Evolutionary conservation across 2,888 invertebrate species (phyloP), one percentile per base, ranked within the genome.

Genomic region (Herminia tarsipennalis): DNA sequence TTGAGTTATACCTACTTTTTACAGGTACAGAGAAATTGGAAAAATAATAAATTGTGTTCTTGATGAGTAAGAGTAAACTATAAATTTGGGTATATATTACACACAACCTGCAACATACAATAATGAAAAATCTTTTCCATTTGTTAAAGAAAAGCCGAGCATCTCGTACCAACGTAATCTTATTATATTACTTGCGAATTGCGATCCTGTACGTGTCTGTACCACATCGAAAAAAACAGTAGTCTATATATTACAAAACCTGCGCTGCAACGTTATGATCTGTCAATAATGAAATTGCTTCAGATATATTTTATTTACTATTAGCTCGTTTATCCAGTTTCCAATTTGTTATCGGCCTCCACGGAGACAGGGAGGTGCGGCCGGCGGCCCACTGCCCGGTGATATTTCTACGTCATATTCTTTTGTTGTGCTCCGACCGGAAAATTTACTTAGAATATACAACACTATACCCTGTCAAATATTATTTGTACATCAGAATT

Each of bases 331-430:
- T 70, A 70, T 74, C 69, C 75, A 73, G 73, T 75, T 77, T 76
- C 74, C 77, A 76, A 81, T 81, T 79, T 78, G 70, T 70, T 79
- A 71, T 69, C 63, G 70, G 56, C 52, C 60, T 50, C 54, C 35
- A 55, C 47, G 41, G 54, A 45, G 55, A 29, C 45, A 53, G 47
- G 38, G 17, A 45, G 54, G 40, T 35, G 41, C n/a, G 1, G 32
- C 9, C 50, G 14, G 37, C 32, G 45, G 46, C 61, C 51, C 56
- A 44, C 53, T 53, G 53, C 25, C 57, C 57, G 63, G 74, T 72
- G 73, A 81, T 81, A 81, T 82, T 81, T 82, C 75, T 76, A 63
- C 70, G 77, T 81, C 79, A 78, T 65, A 62, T 76, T 59, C 73
- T 66, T 73, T 73, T 77, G 71, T 75, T 70, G 60, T 59, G 54